phyloP scores from a whole-genome alignment of 2,888 invertebrate genomes.

The Lathronympha strigana region DNA sequence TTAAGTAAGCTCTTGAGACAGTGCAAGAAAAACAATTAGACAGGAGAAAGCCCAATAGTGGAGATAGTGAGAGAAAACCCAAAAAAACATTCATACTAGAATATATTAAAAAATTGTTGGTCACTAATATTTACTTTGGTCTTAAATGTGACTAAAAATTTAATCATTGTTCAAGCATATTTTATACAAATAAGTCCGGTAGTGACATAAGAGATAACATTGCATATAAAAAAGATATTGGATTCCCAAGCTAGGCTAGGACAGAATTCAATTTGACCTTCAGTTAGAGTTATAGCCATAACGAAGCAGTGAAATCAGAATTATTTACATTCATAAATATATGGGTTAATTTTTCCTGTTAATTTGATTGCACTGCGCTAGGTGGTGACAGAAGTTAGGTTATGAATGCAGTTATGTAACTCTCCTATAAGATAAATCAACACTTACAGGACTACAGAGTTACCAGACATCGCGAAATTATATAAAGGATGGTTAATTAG shows the following conservation, averaged over 20 bases:
- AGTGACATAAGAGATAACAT: no score
- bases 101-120: no score
- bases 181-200: neutral
- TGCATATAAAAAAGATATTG: neutral
- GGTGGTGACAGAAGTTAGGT: constrained; percentile 50
- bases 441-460: neutral
- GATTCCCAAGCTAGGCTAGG: neutral
- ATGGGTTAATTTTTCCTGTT: constrained; percentile 32
- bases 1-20: no score
- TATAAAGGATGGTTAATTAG: neutral
- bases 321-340: neutral
- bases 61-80: no score
- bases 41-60: no score
- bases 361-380: constrained; percentile 8
- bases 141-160: no score
- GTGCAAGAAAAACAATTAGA: no score
- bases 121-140: neutral
- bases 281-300: neutral
- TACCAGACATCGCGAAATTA: neutral
- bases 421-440: constrained; percentile 22
- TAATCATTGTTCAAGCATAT: neutral
- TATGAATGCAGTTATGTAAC: constrained; percentile 65
- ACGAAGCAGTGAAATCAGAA: neutral
- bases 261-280: neutral
- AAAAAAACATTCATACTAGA: neutral